Conservation (phyloP, 2,797 vertebrate genomes). For the Selene dorsalis region DNA sequence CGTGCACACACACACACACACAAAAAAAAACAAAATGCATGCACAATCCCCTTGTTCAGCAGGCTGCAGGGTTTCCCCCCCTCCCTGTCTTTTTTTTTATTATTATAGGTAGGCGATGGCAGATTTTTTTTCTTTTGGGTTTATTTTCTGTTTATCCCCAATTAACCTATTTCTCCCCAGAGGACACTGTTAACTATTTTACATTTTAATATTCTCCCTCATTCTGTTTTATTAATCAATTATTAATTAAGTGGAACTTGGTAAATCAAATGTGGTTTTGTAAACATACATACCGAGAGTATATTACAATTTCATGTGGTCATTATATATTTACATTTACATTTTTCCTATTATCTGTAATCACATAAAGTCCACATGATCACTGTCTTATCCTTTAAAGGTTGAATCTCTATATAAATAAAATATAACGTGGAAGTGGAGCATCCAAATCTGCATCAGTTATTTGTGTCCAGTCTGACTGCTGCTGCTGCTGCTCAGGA, state of each 20-base stretch:
- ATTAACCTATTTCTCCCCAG: conserved; percentile 23
- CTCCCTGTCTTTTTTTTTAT: not conserved
- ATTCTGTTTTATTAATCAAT: not conserved
- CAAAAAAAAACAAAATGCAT: not conserved
- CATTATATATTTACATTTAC: not conserved
- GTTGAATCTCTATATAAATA: conserved; percentile 21
- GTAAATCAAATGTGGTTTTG: conserved; percentile 2
- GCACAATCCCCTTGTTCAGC: conserved; percentile 42
- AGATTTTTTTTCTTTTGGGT: not conserved
- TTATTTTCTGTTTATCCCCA: conserved; percentile 2
- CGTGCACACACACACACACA: conserved; percentile 21
- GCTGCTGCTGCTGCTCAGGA: conserved; percentile 37
- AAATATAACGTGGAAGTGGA: conserved; percentile 41
- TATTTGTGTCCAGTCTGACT: conserved; percentile 69
- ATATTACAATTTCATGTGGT: conserved; percentile 1
- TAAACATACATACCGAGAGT: not conserved
- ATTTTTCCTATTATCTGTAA: not conserved
- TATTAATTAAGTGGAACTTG: conserved; percentile 8
- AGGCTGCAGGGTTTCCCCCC: not conserved
- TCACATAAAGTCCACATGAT: not conserved
- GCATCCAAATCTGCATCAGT: conserved; percentile 60
- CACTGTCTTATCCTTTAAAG: conserved; percentile 9
- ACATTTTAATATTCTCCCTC: conserved; percentile 16
- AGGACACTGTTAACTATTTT: not conserved
- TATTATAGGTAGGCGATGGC: conserved; percentile 7